Evolutionary conservation across 2,797 vertebrate genomes (phyloP), one percentile per base, ranked within the genome.

Genomic region (Podargus strigoides): DNA sequence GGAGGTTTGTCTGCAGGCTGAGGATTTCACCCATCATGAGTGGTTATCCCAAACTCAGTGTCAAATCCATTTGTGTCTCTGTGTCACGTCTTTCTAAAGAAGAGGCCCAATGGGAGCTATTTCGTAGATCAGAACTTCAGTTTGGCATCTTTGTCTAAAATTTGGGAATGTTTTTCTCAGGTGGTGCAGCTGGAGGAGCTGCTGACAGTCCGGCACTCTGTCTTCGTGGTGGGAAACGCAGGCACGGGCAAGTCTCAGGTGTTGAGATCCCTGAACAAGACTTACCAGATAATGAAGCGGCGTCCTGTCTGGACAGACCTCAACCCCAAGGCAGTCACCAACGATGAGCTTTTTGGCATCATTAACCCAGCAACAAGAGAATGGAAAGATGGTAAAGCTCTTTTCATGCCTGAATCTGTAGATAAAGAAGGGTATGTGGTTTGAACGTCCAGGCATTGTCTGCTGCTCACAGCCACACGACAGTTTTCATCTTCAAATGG

Each of bases 281-380:
- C 98, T 68, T 99, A 99, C 91, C 99, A 99, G 97, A 98, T 98
- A 91, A 98, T 98, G 98, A 99, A 98, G 91, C 97, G 96, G 7
- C 98, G 98, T 21, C 98, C 99, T 0, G 97, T 99, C 68, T 99
- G 99, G 99, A 97, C 98, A 8, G 99, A 99, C 97, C 99, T 99
- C 32, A 99, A 99, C 94, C 99, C 99, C 36, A 99, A 99, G 97
- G 99, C 99, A 1, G 99, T 99, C 95, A 99, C 99, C 91, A 99
- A 99, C 0, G 98, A 99, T 8, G 99, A 99, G 94, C 98, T 99
- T 14, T 99, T 99, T 4, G 99, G 99, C 76, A 98, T 99, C 97
- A 99, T 99, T 94, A 99, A 99, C 96, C 99, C 99, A 1, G 96
- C 99, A 42, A 99, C 99, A 1, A 98, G 99, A 70, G 99, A 99